Base-by-base conservation (phyloP, 2,797 vertebrate genomes). In the Cirrhinus mrigala region DNA sequence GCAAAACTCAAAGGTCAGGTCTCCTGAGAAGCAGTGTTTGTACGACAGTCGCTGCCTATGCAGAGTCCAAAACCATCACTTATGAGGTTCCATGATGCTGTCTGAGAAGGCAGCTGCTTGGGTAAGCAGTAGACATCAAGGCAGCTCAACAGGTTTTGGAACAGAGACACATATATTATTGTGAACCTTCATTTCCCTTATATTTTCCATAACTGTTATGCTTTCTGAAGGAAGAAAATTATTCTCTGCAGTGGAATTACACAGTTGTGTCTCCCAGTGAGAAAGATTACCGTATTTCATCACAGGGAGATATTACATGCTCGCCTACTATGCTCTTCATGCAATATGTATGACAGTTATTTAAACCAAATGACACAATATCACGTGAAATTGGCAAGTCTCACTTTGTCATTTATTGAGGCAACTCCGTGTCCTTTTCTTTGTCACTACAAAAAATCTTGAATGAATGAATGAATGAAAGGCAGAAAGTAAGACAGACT, bases 291-390 rank as follows among this genome's bases (percentile, higher is more conserved):
- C 48, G 9, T 50, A 50, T 83, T 85, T 85, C 74, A 85, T 56
- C 29, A n/a, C 48, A 29, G 24, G 62, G 77, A 73, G 85, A 87
- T 85, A 87, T 80, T 80, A 89, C 83, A 85, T 82, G 33, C 76
- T 79, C 11, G 1, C 46, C 69, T 81, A 77, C 80, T 79, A 87
- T 58, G 18, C 54, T 66, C 50, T 80, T 85, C 83, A 81, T 85
- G 62, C 44, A 82, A 89, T 85, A 89, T 83, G 83, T 74, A 89
- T 60, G 81, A 84, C 24, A 54, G 81, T 81, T 80, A 81, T 87
- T 85, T 86, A 89, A 89, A 89, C 76, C 68, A 85, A 85, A 86
- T 85, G 56, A 84, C 69, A 83, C 74, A 81, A 76, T 77, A 84
- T 85, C 71, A 73, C 14, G 70, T 40, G 22, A 52, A 79, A 78